A percentile compares a stretch with the other conserved stretches of the same genome.
Conservation (phyloP, 2,888 invertebrate species). For the Volucella inanis region DNA sequence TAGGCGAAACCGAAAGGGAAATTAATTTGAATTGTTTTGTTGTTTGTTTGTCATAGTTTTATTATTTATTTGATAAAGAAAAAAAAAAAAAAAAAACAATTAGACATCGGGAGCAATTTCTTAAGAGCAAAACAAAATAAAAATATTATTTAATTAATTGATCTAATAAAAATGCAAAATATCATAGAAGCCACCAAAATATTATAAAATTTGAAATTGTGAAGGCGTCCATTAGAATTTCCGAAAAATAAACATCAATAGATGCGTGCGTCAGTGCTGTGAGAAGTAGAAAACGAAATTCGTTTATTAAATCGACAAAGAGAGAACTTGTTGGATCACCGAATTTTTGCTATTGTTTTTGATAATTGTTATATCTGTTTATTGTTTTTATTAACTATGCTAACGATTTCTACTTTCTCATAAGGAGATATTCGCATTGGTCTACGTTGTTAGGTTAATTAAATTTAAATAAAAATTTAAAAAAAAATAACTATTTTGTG, state of each 20-base stretch:
- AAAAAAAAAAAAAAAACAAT: slow-evolving; percentile 2
- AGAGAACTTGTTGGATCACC: too few species aligned
- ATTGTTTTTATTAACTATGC: too few species aligned
- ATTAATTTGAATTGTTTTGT: slow-evolving; percentile 1
- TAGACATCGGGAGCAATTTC: slow-evolving; percentile 1
- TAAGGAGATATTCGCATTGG: too few species aligned
- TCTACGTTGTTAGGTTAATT: too few species aligned
- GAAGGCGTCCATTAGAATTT: slow-evolving; percentile 26
- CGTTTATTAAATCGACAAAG: not conserved
- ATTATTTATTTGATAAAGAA: not conserved
- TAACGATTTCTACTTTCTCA: too few species aligned
- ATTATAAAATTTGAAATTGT: slow-evolving; percentile 9
- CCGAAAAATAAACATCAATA: slow-evolving; percentile 6
- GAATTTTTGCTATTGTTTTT: too few species aligned
- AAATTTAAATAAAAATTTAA: too few species aligned
- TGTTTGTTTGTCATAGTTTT: not conserved
- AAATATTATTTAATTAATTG: slow-evolving; percentile 25
- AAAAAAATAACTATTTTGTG: too few species aligned
- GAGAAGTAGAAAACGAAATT: not conserved
- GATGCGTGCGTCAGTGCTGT: not conserved
- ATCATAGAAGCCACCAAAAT: slow-evolving; percentile 7
- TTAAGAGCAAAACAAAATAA: not conserved
- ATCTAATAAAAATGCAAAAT: slow-evolving; percentile 24
- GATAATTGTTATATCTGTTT: too few species aligned
- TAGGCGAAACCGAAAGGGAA: not conserved